Evolutionary conservation across 2,113 vertebrate genomes (phyloP), one percentile per base, ranked within the genome.

Genomic region (Saccopteryx leptura): DNA sequence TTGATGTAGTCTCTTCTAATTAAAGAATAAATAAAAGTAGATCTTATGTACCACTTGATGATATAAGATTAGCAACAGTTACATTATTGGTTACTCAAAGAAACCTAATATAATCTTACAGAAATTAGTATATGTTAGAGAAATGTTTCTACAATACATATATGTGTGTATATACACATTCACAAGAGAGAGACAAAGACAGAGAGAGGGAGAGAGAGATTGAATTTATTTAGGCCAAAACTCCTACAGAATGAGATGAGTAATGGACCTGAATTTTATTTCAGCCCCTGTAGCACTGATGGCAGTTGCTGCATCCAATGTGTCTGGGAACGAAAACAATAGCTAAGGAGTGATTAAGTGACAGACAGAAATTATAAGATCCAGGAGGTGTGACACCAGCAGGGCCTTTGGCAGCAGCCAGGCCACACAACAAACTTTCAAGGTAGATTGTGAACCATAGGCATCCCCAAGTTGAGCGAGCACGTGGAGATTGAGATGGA

Each of bases 61-160:
- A 79, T 11, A 26, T 4, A 60, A 80, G 52, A 65, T 82, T 79
- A 39, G 4, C 79, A 90, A 52, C 0, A 72, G 50, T 7, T 50
- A 28, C 33, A 60, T 83, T 91, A 94, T 52, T 33, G 14, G 19
- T 92, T 79, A 88, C 26, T 96, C 39, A 39, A 63, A 28, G 39
- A 94, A 94, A 86, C 24, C 52, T 61, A 82, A 91, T 9, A 69
- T 13, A 60, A 71, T 31, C 19, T 91, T 88, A 71, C 0, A 86
- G 52, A 90, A 89, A 69, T 58, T 72, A 87, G 61, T 48, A 65
- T 90, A 85, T 60, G 14, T 58, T 46, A 1, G 10, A 50, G 48
- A 63, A 63, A 48, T 76, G 1, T 80, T 88, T 85, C 23, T 28
- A 68, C 1, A 24, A 21, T 69, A 24, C 33, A 78, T 78, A 19